These are phyloP conservation scores for Phortica magna DNA, from an alignment of 2,888 invertebrate genomes.

Conservation along the genomic window DNA sequence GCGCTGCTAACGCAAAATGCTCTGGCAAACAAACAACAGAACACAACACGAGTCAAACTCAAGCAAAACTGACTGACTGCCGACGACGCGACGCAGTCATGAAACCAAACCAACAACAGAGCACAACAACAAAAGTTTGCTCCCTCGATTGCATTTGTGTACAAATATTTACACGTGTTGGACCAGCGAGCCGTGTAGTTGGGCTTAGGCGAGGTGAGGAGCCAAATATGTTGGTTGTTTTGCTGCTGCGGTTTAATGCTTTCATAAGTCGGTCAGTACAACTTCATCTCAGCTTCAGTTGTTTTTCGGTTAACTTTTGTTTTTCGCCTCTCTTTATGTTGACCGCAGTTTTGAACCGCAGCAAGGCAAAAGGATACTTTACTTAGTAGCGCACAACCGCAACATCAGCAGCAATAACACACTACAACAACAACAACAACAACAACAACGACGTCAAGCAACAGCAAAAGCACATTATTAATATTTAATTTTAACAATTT, in stretches of 20 bases:
- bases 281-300: conserved; percentile 1
- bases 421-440: conserved; percentile 18
- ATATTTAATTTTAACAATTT: conserved; percentile 69
- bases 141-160: conserved; percentile 31
- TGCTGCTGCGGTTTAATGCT: conserved; percentile 27
- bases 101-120: conserved; percentile 30
- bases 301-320: conserved; percentile 19
- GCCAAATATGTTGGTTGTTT: background rate
- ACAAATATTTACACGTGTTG: conserved; percentile 67
- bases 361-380: conserved; percentile 22
- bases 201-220: background rate
- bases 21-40: background rate
- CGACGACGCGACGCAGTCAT: conserved; percentile 3
- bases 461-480: conserved; percentile 52
- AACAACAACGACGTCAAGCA: conserved; percentile 15
- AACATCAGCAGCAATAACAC: conserved; percentile 14
- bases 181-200: conserved; percentile 10
- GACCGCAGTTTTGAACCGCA: conserved; percentile 17
- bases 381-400: conserved; percentile 40
- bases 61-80: background rate
- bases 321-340: conserved; percentile 24
- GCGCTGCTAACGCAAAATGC: background rate
- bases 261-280: conserved; percentile 30
- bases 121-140: conserved; percentile 16
- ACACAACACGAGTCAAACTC: background rate